Conservation (phyloP, 2,113 vertebrate genomes). For the Panurus biarmicus region DNA sequence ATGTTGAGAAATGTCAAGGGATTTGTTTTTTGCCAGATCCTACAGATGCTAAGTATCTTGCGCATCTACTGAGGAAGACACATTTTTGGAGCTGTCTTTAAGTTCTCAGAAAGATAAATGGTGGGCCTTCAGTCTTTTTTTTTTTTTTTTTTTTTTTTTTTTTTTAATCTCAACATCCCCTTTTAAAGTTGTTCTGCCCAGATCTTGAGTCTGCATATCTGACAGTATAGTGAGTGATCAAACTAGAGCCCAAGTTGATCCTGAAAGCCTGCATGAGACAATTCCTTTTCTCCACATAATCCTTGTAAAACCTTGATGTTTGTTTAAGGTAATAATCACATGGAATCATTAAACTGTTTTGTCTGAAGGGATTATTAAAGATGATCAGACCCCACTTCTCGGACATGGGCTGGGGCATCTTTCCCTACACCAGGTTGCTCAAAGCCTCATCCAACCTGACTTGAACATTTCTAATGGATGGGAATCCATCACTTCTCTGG, state of each 20-base stretch:
- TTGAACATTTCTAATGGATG: not conserved
- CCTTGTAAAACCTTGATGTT: not conserved
- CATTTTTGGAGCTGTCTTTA: not conserved
- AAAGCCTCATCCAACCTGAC: not conserved
- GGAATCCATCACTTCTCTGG: not conserved
- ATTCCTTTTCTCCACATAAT: not conserved
- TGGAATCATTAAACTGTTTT: not conserved
- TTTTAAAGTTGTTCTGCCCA: not conserved
- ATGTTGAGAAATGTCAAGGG: not conserved
- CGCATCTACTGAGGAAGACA: not conserved
- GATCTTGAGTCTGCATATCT: not conserved
- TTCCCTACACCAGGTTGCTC: not conserved
- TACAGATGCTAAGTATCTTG: not conserved
- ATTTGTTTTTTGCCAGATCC: not conserved
- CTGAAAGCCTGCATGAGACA: not conserved
- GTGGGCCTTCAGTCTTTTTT: not conserved
- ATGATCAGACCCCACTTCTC: not conserved
- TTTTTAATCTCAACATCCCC: not conserved
- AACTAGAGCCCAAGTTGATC: not conserved
- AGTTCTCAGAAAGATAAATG: not conserved
- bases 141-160: not conserved
- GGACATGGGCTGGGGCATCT: accelerated
- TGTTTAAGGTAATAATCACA: not conserved
- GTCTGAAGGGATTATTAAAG: not conserved
- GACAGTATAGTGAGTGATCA: not conserved